Conservation (phyloP, 1,140 invertebrate genomes). For the Carposina sasakii region DNA sequence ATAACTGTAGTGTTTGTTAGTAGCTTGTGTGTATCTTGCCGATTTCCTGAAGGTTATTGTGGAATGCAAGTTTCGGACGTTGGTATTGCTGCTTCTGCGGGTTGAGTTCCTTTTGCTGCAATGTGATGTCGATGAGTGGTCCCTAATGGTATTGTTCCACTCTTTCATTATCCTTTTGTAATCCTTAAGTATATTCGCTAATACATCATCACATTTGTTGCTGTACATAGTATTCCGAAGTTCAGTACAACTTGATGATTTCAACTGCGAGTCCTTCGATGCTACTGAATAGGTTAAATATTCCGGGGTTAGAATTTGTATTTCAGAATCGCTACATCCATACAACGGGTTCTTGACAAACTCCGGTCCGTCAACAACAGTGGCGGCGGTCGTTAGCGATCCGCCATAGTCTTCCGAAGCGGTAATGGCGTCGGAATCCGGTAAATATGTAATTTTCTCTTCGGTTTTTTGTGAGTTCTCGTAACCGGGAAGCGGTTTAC, state of each 20-base stretch:
- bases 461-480: slow-evolving; percentile 47
- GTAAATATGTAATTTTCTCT: slow-evolving; percentile 57
- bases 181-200: slow-evolving; percentile 51
- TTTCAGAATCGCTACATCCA: slow-evolving; percentile 44
- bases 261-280: slow-evolving; percentile 54
- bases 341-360: slow-evolving; percentile 57
- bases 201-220: slow-evolving; percentile 39
- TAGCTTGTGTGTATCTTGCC: slow-evolving; percentile 21
- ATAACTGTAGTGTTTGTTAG: slow-evolving; percentile 33
- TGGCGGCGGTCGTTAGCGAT: slow-evolving; percentile 44
- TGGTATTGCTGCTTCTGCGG: slow-evolving; percentile 41
- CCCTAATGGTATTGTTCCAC: slow-evolving; percentile 63
- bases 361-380: slow-evolving; percentile 51
- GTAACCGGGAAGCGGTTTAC: slow-evolving; percentile 55
- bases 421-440: slow-evolving; percentile 57
- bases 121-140: slow-evolving; percentile 52
- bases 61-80: slow-evolving; percentile 55
- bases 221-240: slow-evolving; percentile 49
- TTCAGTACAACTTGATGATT: slow-evolving; percentile 60
- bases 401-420: slow-evolving; percentile 50
- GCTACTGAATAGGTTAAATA: slow-evolving; percentile 33
- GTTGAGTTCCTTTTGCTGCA: slow-evolving; percentile 37
- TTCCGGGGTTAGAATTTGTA: slow-evolving; percentile 45
- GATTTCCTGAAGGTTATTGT: slow-evolving; percentile 46
- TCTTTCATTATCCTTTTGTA: slow-evolving; percentile 69